Base-by-base conservation (phyloP, 2,888 invertebrate genomes). In the Esperia sulphurella region DNA sequence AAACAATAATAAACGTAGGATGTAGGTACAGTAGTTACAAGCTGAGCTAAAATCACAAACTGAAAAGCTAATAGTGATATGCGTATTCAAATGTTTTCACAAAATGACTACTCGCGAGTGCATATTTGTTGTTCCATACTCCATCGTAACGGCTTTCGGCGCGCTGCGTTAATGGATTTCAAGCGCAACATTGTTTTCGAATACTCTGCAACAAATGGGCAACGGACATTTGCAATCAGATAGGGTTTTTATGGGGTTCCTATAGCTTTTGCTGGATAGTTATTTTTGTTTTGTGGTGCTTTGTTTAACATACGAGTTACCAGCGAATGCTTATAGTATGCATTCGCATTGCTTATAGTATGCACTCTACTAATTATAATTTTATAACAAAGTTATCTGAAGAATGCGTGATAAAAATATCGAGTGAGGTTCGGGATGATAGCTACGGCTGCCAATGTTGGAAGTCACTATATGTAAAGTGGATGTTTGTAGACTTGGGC, bases 151-250 rank as follows among this genome's bases (percentile, higher is more conserved):
- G 64, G 74, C 70, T 69, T 73, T 72, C 63, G 67, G 61, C 62
- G 65, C 62, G 55, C 59, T 59, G 61, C 68, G 68, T 65, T 86
- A 86, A 86, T 86, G 85, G 86, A 71, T 82, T 83, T 75, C 61
- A 71, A 81, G 79, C 66, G 66, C 77, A 68, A 83, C 83, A 84
- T 81, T 85, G 86, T 85, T 80, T 79, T 77, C 70, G 64, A 60
- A 71, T 67, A 72, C 73, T 72, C 70, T 62, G 65, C 66, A 72
- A 76, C 72, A 73, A 73, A 78, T 75, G 67, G 63, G 63, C 63
- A 70, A 59, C 59, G 65, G 66, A 65, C 69, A 68, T 72, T 70
- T 66, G 67, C 69, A 65, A 66, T 55, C 68, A 64, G 59, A 58
- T 58, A 54, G 59, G 60, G 60, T 70, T 78, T 77, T 76, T 71